A percentile compares a stretch with the other conserved stretches of the same genome.
phyloP scores from a whole-genome alignment of 2,797 vertebrate genomes.

The Clarias pachynema region DNA sequence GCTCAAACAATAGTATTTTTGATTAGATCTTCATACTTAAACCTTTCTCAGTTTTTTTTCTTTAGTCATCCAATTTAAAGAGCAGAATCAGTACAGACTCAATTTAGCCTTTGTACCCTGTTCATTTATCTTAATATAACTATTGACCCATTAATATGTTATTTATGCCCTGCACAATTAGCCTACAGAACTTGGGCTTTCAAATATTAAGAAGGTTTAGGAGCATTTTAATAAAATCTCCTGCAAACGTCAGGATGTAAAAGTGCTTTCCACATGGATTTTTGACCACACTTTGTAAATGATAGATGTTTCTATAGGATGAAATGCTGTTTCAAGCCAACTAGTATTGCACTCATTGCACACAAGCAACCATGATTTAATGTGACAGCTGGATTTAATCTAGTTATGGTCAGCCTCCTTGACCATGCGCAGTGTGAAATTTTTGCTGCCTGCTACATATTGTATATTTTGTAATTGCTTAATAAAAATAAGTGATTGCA shows the following conservation, averaged over 20 bases:
- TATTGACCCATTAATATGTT: constrained; percentile 80
- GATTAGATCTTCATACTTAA: not conserved
- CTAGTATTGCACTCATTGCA: constrained; percentile 64
- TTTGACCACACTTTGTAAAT: constrained; percentile 63
- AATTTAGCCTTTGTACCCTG: constrained; percentile 71
- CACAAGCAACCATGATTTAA: constrained; percentile 67
- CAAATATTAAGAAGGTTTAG: constrained; percentile 80
- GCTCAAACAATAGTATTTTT: not conserved
- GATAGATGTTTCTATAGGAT: constrained; percentile 72
- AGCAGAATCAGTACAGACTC: constrained; percentile 69
- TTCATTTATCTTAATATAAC: constrained; percentile 82
- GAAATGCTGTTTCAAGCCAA: constrained; percentile 71
- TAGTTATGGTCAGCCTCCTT: constrained; percentile 53
- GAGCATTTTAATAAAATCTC: constrained; percentile 78
- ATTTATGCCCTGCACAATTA: constrained; percentile 75
- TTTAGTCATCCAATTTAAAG: constrained; percentile 51
- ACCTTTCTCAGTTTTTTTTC: constrained; percentile 52
- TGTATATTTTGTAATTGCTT: constrained; percentile 40
- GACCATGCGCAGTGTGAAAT: constrained; percentile 26
- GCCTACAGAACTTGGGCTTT: constrained; percentile 71
- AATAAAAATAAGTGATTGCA: constrained; percentile 36
- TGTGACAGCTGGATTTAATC: constrained; percentile 60
- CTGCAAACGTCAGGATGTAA: constrained; percentile 71
- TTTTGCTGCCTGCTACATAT: constrained; percentile 28
- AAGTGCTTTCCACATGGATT: constrained; percentile 46